Percentiles rank a stretch among this genome's conserved stretches.
Conservation (phyloP, 2,113 vertebrate species). For the Urocynchramus pylzowi region DNA sequence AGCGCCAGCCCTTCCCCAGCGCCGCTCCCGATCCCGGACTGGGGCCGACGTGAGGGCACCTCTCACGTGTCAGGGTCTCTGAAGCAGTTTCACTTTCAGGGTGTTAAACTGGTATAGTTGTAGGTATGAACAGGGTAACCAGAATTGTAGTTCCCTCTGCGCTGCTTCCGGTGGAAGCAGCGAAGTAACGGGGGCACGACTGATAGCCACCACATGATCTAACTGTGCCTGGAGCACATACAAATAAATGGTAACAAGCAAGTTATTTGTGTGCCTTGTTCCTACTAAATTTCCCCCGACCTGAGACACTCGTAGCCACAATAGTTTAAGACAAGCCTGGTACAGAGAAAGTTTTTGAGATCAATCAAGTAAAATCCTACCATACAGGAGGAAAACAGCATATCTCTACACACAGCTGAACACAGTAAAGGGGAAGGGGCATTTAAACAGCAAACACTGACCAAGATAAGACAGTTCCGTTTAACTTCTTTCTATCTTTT, state of each 20-base stretch:
- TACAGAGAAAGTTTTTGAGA: not conserved
- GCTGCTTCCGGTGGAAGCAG: not conserved
- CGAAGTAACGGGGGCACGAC: accelerated
- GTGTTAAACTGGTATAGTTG: not conserved
- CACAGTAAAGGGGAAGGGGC: not conserved
- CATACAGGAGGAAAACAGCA: not conserved
- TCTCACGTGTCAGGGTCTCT: accelerated
- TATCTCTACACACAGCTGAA: not conserved
- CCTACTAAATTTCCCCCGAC: not conserved
- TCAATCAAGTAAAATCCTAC: not conserved
- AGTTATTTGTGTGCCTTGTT: not conserved
- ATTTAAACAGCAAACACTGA: not conserved
- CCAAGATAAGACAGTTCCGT: not conserved
- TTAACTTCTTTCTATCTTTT: not conserved
- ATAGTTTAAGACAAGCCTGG: not conserved
- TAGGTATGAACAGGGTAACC: not conserved
- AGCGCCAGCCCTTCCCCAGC: not conserved
- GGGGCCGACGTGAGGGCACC: accelerated
- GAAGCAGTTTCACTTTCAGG: not conserved
- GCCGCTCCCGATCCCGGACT: not conserved
- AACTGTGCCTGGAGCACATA: not conserved
- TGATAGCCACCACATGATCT: not conserved
- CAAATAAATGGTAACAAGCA: not conserved
- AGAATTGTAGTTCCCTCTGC: not conserved
- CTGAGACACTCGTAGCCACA: not conserved